Conservation (phyloP, 2,113 vertebrate species). For the Indri indri region DNA sequence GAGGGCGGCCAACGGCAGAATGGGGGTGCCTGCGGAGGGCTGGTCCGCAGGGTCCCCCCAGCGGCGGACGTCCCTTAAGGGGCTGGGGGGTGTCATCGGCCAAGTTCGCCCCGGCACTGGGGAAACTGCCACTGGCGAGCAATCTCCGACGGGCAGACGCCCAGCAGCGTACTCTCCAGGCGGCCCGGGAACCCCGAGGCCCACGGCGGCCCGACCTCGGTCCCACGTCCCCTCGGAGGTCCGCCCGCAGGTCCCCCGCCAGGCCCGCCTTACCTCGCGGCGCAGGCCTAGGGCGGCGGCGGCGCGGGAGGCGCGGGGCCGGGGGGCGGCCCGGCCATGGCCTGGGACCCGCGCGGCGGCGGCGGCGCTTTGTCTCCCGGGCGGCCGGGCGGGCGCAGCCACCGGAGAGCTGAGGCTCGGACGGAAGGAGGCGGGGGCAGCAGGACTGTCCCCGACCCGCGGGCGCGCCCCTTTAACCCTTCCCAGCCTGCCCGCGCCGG, state of each 20-base stretch:
- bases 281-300: neutral
- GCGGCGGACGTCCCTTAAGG: neutral
- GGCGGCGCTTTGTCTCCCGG: constrained; percentile 61
- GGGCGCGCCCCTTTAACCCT: constrained; percentile 49
- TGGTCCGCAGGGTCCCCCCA: neutral
- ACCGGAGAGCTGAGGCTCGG: fast-evolving
- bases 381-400: neutral
- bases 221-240: neutral
- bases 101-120: neutral
- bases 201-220: neutral
- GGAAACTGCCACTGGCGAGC: neutral
- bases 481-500: neutral
- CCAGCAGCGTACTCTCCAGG: neutral
- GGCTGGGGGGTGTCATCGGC: neutral
- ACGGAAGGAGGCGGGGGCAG: neutral
- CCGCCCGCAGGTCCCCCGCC: neutral
- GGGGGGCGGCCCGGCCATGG: neutral
- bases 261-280: constrained; percentile 55
- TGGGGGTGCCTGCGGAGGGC: neutral
- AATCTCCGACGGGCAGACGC: neutral
- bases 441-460: fast-evolving
- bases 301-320: neutral
- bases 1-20: neutral
- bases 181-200: neutral
- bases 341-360: neutral